A percentile compares a stretch with the other conserved stretches of the same genome.
Conservation (phyloP, 2,888 invertebrate species). For the Polietes domitor region DNA sequence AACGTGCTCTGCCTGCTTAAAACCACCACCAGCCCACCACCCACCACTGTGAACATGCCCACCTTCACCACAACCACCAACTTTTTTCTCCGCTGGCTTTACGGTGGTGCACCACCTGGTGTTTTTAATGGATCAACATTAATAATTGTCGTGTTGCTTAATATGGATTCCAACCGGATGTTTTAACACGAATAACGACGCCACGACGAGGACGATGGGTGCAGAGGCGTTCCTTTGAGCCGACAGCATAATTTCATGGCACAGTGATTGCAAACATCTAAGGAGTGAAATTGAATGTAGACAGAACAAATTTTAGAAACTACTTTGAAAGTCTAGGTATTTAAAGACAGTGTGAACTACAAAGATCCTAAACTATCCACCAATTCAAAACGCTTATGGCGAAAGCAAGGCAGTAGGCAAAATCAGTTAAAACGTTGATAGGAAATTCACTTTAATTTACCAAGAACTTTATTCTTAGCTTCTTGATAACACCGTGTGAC, state of each 20-base stretch:
- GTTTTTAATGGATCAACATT: slow-evolving; percentile 59
- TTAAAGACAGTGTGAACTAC: too few species aligned
- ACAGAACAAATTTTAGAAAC: too few species aligned
- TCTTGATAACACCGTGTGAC: too few species aligned
- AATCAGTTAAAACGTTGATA: too few species aligned
- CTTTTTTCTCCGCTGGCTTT: background rate
- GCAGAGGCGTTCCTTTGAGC: background rate
- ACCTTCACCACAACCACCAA: background rate
- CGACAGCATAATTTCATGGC: background rate
- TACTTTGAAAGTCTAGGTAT: too few species aligned
- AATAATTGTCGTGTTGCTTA: slow-evolving; percentile 56
- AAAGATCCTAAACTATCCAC: too few species aligned
- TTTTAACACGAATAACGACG: slow-evolving; percentile 34
- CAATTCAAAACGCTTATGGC: too few species aligned
- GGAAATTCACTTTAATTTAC: too few species aligned
- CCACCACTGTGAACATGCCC: background rate
- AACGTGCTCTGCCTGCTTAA: background rate
- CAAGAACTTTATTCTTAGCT: too few species aligned
- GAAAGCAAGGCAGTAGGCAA: too few species aligned
- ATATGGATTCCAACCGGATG: slow-evolving; percentile 26
- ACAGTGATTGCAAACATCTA: too few species aligned
- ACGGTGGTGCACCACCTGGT: slow-evolving; percentile 46
- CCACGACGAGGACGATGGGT: background rate
- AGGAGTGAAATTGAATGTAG: too few species aligned
- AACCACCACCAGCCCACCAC: background rate